phyloP scores from a whole-genome alignment of 2,797 vertebrate genomes.

The Basileuterus tristriatus region DNA sequence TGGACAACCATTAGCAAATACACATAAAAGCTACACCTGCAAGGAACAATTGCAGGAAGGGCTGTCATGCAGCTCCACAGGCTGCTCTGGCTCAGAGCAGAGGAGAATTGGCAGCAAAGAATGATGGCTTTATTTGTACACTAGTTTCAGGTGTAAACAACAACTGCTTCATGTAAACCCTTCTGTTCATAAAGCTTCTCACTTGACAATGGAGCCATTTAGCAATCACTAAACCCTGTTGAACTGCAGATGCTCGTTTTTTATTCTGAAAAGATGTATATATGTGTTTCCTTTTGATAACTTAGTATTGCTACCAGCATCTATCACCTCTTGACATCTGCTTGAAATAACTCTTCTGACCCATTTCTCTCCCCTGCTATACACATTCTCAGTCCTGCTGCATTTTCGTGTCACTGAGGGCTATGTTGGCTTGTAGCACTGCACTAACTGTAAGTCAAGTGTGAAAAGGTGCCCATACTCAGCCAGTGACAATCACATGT shows the following conservation, averaged over 20 bases:
- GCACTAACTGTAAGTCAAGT: not conserved
- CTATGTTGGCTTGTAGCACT: not conserved
- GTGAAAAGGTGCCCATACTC: not conserved
- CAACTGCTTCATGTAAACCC: constrained; percentile 14
- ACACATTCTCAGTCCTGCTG: not conserved
- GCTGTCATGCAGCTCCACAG: not conserved
- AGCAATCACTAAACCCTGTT: not conserved
- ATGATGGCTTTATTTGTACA: constrained; percentile 24
- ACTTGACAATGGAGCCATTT: not conserved
- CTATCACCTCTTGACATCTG: not conserved
- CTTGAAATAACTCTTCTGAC: constrained; percentile 7
- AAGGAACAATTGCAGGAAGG: not conserved
- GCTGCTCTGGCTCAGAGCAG: not conserved
- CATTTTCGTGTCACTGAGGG: rapidly evolving
- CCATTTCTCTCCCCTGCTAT: not conserved
- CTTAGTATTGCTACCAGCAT: not conserved
- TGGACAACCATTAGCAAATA: not conserved
- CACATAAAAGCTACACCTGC: not conserved
- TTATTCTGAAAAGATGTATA: not conserved
- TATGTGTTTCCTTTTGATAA: not conserved
- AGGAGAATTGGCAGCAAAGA: not conserved
- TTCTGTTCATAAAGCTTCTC: not conserved
- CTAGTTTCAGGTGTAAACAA: constrained; percentile 28
- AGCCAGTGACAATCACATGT: not conserved
- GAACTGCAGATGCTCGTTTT: not conserved